Percentiles rank a stretch among this genome's conserved stretches.
These are phyloP conservation scores for Bombus waltoni DNA, from an alignment of 1,140 invertebrate species.

Conservation along the genomic window DNA sequence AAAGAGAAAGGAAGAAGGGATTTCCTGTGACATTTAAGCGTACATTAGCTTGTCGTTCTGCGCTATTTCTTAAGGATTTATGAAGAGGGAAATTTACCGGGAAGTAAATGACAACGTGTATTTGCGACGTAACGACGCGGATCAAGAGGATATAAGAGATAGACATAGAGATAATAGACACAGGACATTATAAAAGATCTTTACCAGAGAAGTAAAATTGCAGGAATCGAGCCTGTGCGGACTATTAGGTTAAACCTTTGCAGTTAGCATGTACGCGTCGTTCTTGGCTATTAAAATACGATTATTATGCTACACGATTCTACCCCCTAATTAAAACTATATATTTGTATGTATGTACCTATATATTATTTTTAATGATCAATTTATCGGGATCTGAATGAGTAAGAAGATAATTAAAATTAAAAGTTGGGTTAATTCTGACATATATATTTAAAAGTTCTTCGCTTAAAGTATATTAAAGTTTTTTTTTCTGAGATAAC, in stretches of 20 bases:
- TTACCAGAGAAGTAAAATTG: neutral
- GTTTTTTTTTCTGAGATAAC: neutral
- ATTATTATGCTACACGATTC: neutral
- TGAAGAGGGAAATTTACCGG: constrained; percentile 29
- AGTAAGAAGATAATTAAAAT: neutral
- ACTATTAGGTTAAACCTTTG: no score
- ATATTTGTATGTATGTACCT: neutral
- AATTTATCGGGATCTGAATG: neutral
- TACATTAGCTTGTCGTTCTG: constrained; percentile 51
- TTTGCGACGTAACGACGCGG: constrained; percentile 70
- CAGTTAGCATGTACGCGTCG: neutral
- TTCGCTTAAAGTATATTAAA: neutral
- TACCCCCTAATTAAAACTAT: neutral
- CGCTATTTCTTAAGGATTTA: constrained; percentile 53
- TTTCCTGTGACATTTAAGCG: constrained; percentile 54
- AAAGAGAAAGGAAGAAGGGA: constrained; percentile 15
- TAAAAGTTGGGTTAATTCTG: neutral
- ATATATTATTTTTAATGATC: neutral
- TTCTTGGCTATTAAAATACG: neutral
- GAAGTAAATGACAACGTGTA: constrained; percentile 55
- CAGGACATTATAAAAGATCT: neutral
- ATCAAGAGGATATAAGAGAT: constrained; percentile 44
- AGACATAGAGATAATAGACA: neutral
- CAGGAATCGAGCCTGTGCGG: neutral
- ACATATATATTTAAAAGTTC: neutral